These are phyloP conservation scores for Leptinotarsa juncta DNA, from an alignment of 2,888 invertebrate species.

Conservation along the genomic window DNA sequence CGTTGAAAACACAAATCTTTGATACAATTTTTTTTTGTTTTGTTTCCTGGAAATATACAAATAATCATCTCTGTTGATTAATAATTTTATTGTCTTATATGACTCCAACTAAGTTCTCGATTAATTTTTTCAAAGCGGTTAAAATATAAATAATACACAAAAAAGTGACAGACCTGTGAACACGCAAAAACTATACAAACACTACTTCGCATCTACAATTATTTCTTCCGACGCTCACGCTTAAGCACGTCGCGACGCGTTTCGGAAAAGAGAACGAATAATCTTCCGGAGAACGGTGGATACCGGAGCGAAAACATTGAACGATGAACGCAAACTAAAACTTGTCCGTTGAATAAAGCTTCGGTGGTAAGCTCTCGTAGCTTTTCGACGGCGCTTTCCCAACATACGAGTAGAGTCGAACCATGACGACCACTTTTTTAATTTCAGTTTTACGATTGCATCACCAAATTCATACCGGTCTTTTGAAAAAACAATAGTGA, in stretches of 20 bases:
- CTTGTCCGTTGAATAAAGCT: not conserved
- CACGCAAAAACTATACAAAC: not conserved
- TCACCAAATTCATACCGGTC: not conserved
- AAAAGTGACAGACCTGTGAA: no score
- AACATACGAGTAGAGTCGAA: not conserved
- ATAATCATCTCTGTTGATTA: no score
- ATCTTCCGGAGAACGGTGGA: not conserved
- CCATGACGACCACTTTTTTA: not conserved
- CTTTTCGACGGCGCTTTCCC: not conserved
- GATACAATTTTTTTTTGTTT: no score
- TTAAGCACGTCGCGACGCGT: slow-evolving; percentile 1
- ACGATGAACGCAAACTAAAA: slow-evolving; percentile 11
- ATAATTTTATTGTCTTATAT: no score
- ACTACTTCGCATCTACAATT: no score
- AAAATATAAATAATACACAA: no score
- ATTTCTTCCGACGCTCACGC: not conserved
- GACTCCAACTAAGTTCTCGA: no score
- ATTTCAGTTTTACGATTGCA: not conserved
- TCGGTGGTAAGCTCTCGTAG: not conserved
- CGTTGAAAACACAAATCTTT: no score
- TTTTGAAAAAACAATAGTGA: no score
- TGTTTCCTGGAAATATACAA: no score
- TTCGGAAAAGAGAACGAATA: not conserved
- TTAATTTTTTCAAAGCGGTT: no score
- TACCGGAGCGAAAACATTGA: not conserved